phyloP scores from a whole-genome alignment of 2,113 vertebrate genomes.

The Tragelaphus imberbis region DNA sequence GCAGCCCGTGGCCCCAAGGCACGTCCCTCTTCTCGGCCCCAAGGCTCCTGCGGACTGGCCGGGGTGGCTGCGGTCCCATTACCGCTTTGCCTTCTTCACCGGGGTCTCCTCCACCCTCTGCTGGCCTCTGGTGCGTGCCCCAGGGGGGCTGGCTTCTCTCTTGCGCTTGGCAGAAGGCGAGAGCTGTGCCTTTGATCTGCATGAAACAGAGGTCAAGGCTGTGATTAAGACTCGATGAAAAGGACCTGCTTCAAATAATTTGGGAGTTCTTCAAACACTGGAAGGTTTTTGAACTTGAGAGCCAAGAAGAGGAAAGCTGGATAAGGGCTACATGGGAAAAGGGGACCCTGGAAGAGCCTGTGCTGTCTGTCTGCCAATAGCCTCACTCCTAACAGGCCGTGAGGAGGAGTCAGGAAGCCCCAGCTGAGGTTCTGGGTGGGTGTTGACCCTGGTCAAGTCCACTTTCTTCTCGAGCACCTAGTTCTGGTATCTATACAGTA shows the following conservation, averaged over 20 bases:
- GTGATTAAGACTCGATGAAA: background rate
- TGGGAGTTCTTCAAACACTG: background rate
- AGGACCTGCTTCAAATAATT: background rate
- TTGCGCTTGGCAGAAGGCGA: slow-evolving; percentile 82
- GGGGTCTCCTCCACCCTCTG: slow-evolving; percentile 87
- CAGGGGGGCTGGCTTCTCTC: slow-evolving; percentile 87
- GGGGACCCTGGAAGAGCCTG: background rate
- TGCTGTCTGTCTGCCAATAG: background rate
- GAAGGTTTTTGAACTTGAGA: background rate
- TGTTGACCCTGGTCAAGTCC: background rate
- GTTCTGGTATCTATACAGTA: background rate
- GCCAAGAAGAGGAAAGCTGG: background rate
- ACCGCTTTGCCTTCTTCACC: slow-evolving; percentile 87
- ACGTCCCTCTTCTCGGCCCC: background rate
- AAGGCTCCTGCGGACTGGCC: background rate
- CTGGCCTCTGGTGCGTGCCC: slow-evolving; percentile 85
- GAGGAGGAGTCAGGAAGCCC: background rate
- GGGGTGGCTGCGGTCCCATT: background rate
- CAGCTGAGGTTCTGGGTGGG: background rate
- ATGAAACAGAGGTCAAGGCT: slow-evolving; percentile 60
- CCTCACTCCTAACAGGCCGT: background rate
- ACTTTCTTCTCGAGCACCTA: background rate
- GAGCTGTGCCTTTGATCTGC: slow-evolving; percentile 83
- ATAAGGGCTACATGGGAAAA: background rate
- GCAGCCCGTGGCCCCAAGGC: background rate